Conservation (phyloP, 1,140 invertebrate species). For the Lucilia cuprina region DNA sequence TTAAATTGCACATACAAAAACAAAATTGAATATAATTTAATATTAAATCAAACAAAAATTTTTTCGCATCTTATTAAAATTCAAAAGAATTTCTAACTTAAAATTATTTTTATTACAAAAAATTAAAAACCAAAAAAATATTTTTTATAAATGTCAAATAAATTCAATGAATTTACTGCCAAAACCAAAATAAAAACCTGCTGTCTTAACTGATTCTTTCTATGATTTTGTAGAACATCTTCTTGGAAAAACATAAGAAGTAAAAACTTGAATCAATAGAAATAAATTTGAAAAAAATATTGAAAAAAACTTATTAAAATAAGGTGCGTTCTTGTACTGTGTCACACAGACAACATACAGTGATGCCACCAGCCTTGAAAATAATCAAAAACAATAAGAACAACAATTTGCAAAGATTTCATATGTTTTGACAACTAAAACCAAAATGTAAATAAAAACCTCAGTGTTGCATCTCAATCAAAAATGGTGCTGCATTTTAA, state of each 20-base stretch:
- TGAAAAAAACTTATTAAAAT: neutral
- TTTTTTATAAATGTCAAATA: slow-evolving; percentile 4
- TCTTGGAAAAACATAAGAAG: neutral
- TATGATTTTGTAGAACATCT: neutral
- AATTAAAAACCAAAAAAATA: neutral
- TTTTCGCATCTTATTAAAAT: too few relatives aligned
- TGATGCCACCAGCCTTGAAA: slow-evolving; percentile 7
- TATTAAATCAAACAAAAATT: too few relatives aligned
- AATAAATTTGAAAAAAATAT: neutral
- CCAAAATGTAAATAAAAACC: neutral
- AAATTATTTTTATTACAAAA: neutral
- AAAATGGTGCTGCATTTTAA: neutral
- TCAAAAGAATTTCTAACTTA: too few relatives aligned
- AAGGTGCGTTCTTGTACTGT: slow-evolving; percentile 22
- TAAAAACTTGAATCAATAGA: neutral
- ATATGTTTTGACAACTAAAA: neutral
- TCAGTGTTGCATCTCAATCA: slow-evolving; percentile 22
- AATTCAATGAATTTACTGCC: neutral
- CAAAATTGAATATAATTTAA: neutral
- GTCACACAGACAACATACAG: neutral
- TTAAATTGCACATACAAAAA: neutral
- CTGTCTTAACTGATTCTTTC: neutral
- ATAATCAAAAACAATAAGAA: neutral
- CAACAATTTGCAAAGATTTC: neutral
- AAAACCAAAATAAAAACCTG: neutral